Evolutionary conservation across 2,888 invertebrate species (phyloP).

Genomic region (Heliconius ethilla): DNA sequence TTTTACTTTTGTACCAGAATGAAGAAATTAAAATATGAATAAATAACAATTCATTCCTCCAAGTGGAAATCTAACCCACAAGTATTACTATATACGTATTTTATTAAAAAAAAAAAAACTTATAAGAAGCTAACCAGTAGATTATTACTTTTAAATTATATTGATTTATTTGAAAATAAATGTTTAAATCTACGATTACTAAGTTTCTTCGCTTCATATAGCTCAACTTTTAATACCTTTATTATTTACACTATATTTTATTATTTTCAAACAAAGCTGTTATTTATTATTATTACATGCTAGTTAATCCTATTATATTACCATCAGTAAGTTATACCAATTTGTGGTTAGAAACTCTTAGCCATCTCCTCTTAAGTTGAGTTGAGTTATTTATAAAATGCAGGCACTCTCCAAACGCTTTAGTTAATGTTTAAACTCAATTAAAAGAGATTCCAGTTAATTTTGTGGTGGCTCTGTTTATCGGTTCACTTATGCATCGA

Average conservation of each 20-base stretch:
- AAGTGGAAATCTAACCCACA: too few species aligned
- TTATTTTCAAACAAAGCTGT: not conserved
- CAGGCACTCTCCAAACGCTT: slow-evolving; percentile 49
- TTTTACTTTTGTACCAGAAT: too few species aligned
- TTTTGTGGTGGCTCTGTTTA: slow-evolving; percentile 59
- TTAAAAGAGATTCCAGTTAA: slow-evolving; percentile 51
- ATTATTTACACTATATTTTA: not conserved
- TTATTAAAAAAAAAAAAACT: not conserved
- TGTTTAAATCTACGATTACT: not conserved
- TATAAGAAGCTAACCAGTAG: not conserved
- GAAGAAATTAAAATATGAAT: too few species aligned
- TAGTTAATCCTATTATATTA: not conserved
- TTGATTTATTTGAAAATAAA: not conserved
- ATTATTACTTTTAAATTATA: not conserved
- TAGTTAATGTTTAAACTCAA: slow-evolving; percentile 61
- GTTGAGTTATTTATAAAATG: slow-evolving; percentile 44
- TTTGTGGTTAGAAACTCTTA: slow-evolving; percentile 22
- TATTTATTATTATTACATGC: not conserved
- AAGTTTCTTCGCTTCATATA: not conserved
- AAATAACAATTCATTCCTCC: too few species aligned
- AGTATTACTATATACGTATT: too few species aligned
- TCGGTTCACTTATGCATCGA: slow-evolving; percentile 67
- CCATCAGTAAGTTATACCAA: not conserved
- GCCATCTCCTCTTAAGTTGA: slow-evolving; percentile 36
- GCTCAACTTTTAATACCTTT: too few species aligned